These are phyloP conservation scores for Sorex maritimensis DNA, from an alignment of 2,797 vertebrate genomes.

Conservation along the genomic window DNA sequence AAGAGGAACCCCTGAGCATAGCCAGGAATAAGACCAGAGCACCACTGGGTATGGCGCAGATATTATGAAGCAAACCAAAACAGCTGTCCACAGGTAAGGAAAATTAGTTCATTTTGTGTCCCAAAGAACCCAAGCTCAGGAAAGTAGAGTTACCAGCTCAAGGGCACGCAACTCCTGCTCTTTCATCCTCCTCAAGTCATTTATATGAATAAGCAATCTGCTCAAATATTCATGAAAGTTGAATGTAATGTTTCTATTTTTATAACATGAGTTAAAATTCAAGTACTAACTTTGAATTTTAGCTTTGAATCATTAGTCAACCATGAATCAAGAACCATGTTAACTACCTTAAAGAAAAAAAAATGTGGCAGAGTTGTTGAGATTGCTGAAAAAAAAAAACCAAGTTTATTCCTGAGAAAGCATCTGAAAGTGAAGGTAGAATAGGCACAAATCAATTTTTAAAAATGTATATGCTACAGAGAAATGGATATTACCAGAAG, in stretches of 20 bases:
- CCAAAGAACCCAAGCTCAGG: background rate
- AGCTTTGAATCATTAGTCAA: background rate
- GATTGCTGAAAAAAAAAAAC: slow-evolving; percentile 25
- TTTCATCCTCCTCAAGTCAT: background rate
- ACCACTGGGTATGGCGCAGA: too few species aligned
- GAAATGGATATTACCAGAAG: background rate
- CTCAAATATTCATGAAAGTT: slow-evolving; percentile 55
- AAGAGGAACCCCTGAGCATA: background rate
- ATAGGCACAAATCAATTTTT: background rate
- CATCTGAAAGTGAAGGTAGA: background rate
- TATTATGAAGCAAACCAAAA: too few species aligned
- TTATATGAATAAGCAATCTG: background rate
- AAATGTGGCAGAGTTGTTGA: background rate
- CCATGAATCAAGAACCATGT: background rate
- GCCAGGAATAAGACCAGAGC: too few species aligned
- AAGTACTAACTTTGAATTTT: slow-evolving; percentile 61
- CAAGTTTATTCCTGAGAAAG: background rate
- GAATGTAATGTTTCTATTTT: background rate
- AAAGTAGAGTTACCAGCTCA: slow-evolving; percentile 16
- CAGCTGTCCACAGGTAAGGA: background rate
- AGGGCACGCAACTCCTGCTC: background rate
- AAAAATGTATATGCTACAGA: background rate
- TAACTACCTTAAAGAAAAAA: background rate
- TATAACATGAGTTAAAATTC: slow-evolving; percentile 34
- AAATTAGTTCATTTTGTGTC: slow-evolving; percentile 41